Evolutionary conservation across 2,888 invertebrate genomes (phyloP).

Genomic region (Choristoneura rosaceana): DNA sequence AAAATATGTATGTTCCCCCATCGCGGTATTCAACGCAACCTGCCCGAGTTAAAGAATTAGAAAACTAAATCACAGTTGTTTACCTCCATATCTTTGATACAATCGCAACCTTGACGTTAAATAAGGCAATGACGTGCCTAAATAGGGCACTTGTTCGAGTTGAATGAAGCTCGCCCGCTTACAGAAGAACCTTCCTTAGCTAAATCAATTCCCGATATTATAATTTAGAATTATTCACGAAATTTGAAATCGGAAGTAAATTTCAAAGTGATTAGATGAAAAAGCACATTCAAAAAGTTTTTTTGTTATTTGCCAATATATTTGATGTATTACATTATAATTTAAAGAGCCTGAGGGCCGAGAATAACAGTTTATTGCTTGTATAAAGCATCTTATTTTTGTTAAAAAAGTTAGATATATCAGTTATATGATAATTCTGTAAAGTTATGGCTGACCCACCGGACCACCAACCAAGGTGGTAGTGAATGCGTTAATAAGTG

Average conservation of each 20-base stretch:
- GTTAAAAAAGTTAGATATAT: neutral
- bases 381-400: neutral
- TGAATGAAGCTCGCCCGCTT: conserved; percentile 23
- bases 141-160: conserved; percentile 36
- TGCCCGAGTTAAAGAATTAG: conserved; percentile 20
- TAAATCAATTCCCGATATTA: neutral
- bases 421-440: too few species aligned
- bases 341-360: too few species aligned
- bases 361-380: neutral
- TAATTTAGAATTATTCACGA: neutral
- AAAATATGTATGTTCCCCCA: neutral
- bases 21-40: neutral
- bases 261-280: too few species aligned
- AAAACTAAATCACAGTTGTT: conserved; percentile 26
- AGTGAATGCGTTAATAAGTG: too few species aligned
- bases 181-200: neutral
- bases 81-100: conserved; percentile 43
- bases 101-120: conserved; percentile 46
- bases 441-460: too few species aligned
- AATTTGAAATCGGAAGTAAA: neutral
- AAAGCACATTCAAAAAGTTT: neutral
- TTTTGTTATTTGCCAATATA: neutral
- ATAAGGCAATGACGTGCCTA: conserved; percentile 39
- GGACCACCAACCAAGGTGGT: too few species aligned
- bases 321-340: too few species aligned